A percentile compares a stretch with the other conserved stretches of the same genome.
These are phyloP conservation scores for Upupa epops DNA, from an alignment of 2,113 vertebrate species.

Conservation along the genomic window DNA sequence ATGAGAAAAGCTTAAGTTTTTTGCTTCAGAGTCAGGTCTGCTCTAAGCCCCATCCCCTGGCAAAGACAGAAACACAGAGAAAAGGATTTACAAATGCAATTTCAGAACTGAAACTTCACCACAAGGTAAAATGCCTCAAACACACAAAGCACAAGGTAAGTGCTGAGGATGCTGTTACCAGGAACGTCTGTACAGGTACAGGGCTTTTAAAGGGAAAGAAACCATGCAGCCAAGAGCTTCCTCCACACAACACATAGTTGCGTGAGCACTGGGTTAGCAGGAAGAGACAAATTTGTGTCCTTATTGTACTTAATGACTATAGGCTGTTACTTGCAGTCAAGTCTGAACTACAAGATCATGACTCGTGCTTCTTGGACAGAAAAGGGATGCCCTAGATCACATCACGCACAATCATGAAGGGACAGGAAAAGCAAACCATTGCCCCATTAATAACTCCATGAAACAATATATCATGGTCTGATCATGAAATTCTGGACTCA, in stretches of 20 bases:
- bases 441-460: not conserved
- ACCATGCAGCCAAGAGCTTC: constrained; percentile 52
- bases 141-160: not conserved
- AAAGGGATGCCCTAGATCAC: not conserved
- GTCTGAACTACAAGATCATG: not conserved
- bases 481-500: not conserved
- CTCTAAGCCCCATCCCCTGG: not conserved
- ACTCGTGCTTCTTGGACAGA: not conserved
- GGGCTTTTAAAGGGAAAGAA: not conserved
- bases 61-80: not conserved
- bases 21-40: constrained; percentile 23
- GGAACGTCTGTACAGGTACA: constrained; percentile 35
- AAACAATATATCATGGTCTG: not conserved
- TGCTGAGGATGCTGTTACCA: not conserved
- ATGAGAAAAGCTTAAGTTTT: not conserved
- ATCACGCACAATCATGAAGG: not conserved
- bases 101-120: not conserved
- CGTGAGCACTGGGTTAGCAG: not conserved
- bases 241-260: not conserved
- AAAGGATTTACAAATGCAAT: not conserved
- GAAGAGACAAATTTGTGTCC: not conserved
- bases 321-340: not conserved
- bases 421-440: not conserved
- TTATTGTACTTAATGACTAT: constrained; percentile 3
- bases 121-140: constrained; percentile 3